Evolutionary conservation across 2,888 invertebrate species (phyloP).

Genomic region (Limenitis camilla): DNA sequence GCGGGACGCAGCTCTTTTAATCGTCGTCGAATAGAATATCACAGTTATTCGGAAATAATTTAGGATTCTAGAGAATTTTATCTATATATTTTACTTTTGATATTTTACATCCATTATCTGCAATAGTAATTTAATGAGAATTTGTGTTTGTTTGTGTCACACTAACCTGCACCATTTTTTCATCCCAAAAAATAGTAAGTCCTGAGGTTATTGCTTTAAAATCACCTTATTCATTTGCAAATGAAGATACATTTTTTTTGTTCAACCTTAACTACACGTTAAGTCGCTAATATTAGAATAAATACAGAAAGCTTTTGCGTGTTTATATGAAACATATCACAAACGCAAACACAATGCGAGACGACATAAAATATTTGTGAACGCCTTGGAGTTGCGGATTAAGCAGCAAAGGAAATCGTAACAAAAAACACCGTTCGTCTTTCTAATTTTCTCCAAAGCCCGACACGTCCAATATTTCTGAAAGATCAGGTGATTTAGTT

Average conservation of each 20-base stretch:
- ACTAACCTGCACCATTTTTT: too few species aligned
- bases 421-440: conserved; percentile 17
- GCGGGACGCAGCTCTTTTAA: too few species aligned
- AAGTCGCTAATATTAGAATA: conserved; percentile 1
- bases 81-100: background rate
- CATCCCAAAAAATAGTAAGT: too few species aligned
- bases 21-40: too few species aligned
- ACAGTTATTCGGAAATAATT: too few species aligned
- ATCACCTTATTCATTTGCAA: too few species aligned
- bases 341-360: conserved; percentile 20
- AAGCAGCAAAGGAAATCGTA: conserved; percentile 15
- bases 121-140: too few species aligned
- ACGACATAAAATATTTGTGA: conserved; percentile 17
- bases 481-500: conserved; percentile 47
- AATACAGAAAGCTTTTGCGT: conserved; percentile 3
- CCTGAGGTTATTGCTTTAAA: too few species aligned
- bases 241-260: too few species aligned
- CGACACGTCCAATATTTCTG: conserved; percentile 33
- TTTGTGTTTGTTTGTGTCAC: too few species aligned
- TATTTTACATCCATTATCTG: background rate
- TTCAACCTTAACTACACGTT: background rate
- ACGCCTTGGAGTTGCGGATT: conserved; percentile 20
- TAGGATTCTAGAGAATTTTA: too few species aligned
- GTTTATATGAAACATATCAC: conserved; percentile 16
- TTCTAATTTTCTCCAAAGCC: conserved; percentile 33